These are phyloP conservation scores for Phaenicophaeus curvirostris DNA, from an alignment of 2,797 vertebrate species.

Conservation along the genomic window DNA sequence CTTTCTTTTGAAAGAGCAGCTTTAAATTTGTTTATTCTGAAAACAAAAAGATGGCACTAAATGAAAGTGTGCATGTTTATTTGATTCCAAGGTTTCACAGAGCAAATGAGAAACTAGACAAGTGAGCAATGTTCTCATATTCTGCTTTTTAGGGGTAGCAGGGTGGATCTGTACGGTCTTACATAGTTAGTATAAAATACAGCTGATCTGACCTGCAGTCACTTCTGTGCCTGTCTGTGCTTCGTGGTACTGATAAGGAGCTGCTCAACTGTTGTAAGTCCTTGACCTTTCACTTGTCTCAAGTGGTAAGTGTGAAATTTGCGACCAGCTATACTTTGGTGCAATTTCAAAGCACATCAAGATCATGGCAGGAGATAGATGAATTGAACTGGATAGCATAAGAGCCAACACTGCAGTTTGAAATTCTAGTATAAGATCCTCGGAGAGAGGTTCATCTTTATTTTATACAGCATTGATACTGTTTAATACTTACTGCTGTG, in stretches of 20 bases:
- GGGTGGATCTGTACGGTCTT: not conserved
- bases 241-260: slow-evolving; percentile 26
- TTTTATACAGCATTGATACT: not conserved
- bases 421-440: not conserved
- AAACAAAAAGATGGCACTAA: not conserved
- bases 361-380: slow-evolving; percentile 38
- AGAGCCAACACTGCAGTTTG: not conserved
- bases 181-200: slow-evolving; percentile 48
- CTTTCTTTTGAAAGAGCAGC: not conserved
- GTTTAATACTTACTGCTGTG: not conserved
- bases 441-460: not conserved
- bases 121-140: not conserved
- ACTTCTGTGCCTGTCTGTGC: slow-evolving; percentile 26
- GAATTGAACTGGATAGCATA: slow-evolving; percentile 39
- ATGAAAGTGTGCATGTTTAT: not conserved
- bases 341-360: slow-evolving; percentile 57
- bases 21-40: not conserved
- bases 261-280: slow-evolving; percentile 52
- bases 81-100: not conserved
- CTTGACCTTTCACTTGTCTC: slow-evolving; percentile 64
- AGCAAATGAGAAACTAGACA: not conserved
- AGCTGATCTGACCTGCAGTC: slow-evolving; percentile 49
- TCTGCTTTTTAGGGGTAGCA: not conserved
- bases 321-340: slow-evolving; percentile 50
- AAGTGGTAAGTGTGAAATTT: slow-evolving; percentile 66